phyloP scores from a whole-genome alignment of 1,140 invertebrate genomes.

The Oedothorax gibbosus region DNA sequence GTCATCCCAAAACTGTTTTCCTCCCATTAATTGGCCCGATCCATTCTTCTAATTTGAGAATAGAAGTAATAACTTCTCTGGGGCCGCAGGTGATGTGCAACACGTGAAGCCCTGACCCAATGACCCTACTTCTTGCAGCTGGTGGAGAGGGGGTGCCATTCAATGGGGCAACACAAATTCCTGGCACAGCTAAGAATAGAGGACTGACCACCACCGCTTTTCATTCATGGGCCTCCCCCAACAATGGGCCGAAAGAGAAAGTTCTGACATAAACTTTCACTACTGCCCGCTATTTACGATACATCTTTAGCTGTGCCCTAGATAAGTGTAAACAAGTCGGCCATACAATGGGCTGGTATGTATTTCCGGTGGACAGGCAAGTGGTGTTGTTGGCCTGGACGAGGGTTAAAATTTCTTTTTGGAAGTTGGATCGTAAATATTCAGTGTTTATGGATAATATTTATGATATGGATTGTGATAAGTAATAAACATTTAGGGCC shows the following conservation, averaged over 20 bases:
- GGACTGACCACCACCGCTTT: neutral
- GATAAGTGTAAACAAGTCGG: neutral
- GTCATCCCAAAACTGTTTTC: too few species aligned
- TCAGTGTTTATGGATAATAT: too few species aligned
- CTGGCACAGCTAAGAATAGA: neutral
- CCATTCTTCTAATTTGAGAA: too few species aligned
- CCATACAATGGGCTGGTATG: neutral
- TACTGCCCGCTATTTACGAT: neutral
- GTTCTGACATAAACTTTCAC: slow-evolving; percentile 8
- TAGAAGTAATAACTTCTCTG: slow-evolving; percentile 5
- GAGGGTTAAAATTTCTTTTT: too few species aligned
- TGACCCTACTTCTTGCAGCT: slow-evolving; percentile 3
- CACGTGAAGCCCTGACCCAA: slow-evolving; percentile 4
- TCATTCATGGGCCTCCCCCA: neutral
- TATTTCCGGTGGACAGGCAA: slow-evolving; percentile 1
- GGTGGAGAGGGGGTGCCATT: neutral
- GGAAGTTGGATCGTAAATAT: too few species aligned
- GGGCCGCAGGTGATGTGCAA: neutral
- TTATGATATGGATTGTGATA: too few species aligned
- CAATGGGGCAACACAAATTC: too few species aligned
- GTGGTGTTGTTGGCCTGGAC: neutral
- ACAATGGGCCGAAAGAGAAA: slow-evolving; percentile 1
- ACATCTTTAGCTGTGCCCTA: neutral
- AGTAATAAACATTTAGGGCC: too few species aligned
- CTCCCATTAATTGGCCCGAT: too few species aligned